Conservation (phyloP, 2,888 invertebrate genomes). For the Apodemia zela region DNA sequence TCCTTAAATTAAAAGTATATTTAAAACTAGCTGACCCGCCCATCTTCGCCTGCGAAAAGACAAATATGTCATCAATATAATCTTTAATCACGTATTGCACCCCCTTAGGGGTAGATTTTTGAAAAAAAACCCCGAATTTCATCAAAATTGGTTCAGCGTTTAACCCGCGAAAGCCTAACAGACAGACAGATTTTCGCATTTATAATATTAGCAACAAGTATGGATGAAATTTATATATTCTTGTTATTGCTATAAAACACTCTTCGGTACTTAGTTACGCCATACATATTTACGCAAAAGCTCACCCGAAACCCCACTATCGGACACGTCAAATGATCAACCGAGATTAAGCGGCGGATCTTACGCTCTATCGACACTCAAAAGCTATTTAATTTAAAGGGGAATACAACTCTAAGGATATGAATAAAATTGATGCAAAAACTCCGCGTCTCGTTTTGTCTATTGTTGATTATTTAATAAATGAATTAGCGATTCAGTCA, state of each 20-base stretch:
- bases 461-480: constrained; percentile 42
- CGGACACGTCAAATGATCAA: constrained; percentile 56
- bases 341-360: constrained; percentile 59
- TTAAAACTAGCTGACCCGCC: too few relatives aligned
- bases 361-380: constrained; percentile 62
- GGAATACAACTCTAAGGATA: constrained; percentile 29
- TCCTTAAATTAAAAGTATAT: too few relatives aligned
- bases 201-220: too few relatives aligned
- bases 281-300: constrained; percentile 35
- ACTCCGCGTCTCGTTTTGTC: constrained; percentile 35
- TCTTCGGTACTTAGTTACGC: constrained; percentile 33
- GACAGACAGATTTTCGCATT: too few relatives aligned
- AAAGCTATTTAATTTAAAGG: constrained; percentile 47
- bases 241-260: background rate
- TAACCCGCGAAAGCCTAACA: too few relatives aligned
- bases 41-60: too few relatives aligned
- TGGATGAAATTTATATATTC: too few relatives aligned
- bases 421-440: constrained; percentile 40
- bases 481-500: constrained; percentile 44
- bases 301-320: constrained; percentile 41
- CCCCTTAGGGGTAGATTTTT: too few relatives aligned
- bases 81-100: too few relatives aligned
- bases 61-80: too few relatives aligned
- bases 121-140: too few relatives aligned
- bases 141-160: too few relatives aligned